phyloP scores from a whole-genome alignment of 2,888 invertebrate species.

The Adelphocoris suturalis region DNA sequence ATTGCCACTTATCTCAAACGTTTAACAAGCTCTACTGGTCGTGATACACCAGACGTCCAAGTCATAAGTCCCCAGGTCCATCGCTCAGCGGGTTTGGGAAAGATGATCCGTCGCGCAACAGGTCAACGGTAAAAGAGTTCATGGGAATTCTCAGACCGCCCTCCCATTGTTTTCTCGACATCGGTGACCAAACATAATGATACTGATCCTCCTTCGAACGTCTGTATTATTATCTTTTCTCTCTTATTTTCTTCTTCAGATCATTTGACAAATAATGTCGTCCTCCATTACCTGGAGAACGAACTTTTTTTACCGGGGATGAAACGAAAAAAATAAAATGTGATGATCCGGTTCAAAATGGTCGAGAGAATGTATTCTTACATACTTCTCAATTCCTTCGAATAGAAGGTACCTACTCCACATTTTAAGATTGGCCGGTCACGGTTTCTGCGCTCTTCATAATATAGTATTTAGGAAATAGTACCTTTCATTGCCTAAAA shows the following conservation, averaged over 20 bases:
- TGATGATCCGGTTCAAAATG: no score
- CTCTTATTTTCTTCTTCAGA: background rate
- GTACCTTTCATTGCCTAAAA: no score
- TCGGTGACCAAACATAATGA: constrained; percentile 58
- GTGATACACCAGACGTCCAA: background rate
- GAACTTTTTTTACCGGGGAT: background rate
- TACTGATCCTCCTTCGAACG: constrained; percentile 51
- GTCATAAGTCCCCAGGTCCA: background rate
- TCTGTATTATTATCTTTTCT: constrained; percentile 39
- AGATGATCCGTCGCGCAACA: constrained; percentile 53
- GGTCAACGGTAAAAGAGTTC: constrained; percentile 43
- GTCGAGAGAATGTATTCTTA: no score
- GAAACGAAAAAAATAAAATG: no score
- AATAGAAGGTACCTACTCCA: no score
- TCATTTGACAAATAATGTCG: constrained; percentile 38
- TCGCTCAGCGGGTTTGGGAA: background rate
- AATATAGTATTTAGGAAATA: no score
- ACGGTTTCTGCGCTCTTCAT: no score
- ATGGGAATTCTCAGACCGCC: constrained; percentile 5
- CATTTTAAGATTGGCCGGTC: no score
- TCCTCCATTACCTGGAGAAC: background rate
- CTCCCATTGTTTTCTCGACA: constrained; percentile 57
- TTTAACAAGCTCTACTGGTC: no score
- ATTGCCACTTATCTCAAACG: no score
- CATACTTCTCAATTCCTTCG: no score